Base-by-base conservation (phyloP, 1,140 invertebrate genomes). In the Macrosteles quadrilineatus region DNA sequence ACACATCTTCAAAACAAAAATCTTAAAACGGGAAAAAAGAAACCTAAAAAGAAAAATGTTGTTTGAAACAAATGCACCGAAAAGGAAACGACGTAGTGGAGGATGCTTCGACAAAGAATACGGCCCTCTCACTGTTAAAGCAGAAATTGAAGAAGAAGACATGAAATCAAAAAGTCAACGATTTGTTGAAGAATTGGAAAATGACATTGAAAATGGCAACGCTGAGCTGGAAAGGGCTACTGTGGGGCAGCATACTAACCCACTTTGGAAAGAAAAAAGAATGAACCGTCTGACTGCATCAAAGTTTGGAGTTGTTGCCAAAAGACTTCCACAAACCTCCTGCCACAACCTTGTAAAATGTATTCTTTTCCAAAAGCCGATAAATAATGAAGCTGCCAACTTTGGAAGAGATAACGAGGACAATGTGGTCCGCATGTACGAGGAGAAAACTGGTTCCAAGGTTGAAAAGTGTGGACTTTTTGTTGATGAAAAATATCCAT, bases 401-500 rank as follows among this genome's bases (percentile, higher is more conserved):
- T 63, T 63, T 63, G 59, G 59, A 1, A 63, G 59, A 30, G 59
- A 29, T 29, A 25, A 63, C 30, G 59, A 63, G 17, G 25, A 63
- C n/a, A n/a, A 29, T 9, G 59, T 30, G 1, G n/a, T 63, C 1
- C 9, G 29, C 21, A 3, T 29, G 17, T 63, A 63, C 23, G 29
- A 27, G 17, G 17, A 63, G 17, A 29, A 29, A 30, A 30, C 14
- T 17, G 23, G 1, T 1, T 11, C 9, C 9, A 31, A 25, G 14
- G 59, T 63, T 4, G 12, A 63, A 6, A 25, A 25, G n/a, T 63
- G 59, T 63, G 59, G 59, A 9, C 25, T 63, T 63, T 63, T 63
- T 63, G 59, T 63, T 29, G 3, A 14, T 31, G 59, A 63, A 63
- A 17, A 6, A 31, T 19, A 14, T 31, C 57, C 57, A 17, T 62